Conservation (phyloP, 2,797 vertebrate genomes). For the Rhinogobio ventralis region DNA sequence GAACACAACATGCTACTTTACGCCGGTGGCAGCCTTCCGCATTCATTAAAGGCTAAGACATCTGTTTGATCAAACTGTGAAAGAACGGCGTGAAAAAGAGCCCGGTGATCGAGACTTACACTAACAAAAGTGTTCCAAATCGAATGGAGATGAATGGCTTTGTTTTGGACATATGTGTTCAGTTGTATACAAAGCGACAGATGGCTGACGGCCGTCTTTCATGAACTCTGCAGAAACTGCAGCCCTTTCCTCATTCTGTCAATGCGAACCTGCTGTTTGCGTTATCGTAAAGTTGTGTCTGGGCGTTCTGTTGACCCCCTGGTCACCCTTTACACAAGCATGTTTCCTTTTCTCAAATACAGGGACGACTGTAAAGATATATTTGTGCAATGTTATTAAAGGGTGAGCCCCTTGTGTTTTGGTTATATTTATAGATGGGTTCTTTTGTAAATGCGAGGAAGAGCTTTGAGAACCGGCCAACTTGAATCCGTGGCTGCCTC, state of each 20-base stretch:
- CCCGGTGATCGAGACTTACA: background rate
- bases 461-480: constrained; percentile 33
- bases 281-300: background rate
- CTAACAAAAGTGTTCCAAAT: background rate
- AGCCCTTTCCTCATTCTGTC: background rate
- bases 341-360: background rate
- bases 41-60: constrained; percentile 24
- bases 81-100: constrained; percentile 2
- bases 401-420: constrained; percentile 27
- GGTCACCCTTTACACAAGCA: constrained; percentile 1
- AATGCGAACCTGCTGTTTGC: background rate
- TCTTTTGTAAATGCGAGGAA: constrained; percentile 44
- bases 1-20: constrained; percentile 15
- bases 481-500: constrained; percentile 23
- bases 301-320: background rate
- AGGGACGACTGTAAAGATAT: background rate
- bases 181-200: constrained; percentile 22
- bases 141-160: constrained; percentile 42
- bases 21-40: constrained; percentile 12
- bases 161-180: constrained; percentile 18
- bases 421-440: constrained; percentile 40
- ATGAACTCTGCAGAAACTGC: background rate
- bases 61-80: constrained; percentile 27
- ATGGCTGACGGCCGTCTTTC: constrained; percentile 12
- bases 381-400: constrained; percentile 10